Percentiles rank a stretch among this genome's conserved stretches.
Conservation (phyloP, 2,888 invertebrate genomes). For the Cosmia pyralina region DNA sequence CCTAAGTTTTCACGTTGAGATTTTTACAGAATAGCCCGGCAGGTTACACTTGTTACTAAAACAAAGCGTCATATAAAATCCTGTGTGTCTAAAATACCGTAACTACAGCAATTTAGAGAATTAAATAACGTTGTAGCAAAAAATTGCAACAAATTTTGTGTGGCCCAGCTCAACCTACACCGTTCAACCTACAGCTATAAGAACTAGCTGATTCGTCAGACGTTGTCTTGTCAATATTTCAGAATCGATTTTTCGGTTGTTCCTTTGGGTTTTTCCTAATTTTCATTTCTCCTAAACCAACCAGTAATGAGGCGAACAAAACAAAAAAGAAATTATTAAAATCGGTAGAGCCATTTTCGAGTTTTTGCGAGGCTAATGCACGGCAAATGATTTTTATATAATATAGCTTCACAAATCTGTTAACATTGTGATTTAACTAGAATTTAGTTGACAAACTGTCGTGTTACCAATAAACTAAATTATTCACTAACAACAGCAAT, state of each 20-base stretch:
- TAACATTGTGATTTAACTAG: conserved; percentile 11
- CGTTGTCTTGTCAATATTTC: too few relatives aligned
- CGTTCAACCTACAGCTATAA: conserved; percentile 2
- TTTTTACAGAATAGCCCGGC: too few relatives aligned
- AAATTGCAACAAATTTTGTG: background rate
- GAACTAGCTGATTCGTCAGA: background rate
- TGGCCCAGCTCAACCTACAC: background rate
- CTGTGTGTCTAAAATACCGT: background rate
- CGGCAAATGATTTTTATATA: too few relatives aligned
- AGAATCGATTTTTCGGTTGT: too few relatives aligned
- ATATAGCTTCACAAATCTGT: conserved; percentile 4
- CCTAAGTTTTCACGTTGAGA: too few relatives aligned
- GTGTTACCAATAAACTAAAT: conserved; percentile 37
- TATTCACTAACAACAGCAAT: conserved; percentile 21
- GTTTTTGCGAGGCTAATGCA: too few relatives aligned
- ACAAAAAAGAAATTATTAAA: too few relatives aligned
- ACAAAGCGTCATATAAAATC: background rate
- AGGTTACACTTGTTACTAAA: too few relatives aligned
- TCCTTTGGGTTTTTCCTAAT: too few relatives aligned
- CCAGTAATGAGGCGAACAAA: too few relatives aligned
- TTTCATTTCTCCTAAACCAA: too few relatives aligned
- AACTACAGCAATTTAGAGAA: background rate
- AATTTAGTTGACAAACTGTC: conserved; percentile 19
- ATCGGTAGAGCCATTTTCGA: too few relatives aligned
- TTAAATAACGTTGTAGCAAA: background rate